A percentile compares a stretch with the other conserved stretches of the same genome.
Evolutionary conservation across 2,888 invertebrate genomes (phyloP).

Genomic region (Drosophila ustulata): DNA sequence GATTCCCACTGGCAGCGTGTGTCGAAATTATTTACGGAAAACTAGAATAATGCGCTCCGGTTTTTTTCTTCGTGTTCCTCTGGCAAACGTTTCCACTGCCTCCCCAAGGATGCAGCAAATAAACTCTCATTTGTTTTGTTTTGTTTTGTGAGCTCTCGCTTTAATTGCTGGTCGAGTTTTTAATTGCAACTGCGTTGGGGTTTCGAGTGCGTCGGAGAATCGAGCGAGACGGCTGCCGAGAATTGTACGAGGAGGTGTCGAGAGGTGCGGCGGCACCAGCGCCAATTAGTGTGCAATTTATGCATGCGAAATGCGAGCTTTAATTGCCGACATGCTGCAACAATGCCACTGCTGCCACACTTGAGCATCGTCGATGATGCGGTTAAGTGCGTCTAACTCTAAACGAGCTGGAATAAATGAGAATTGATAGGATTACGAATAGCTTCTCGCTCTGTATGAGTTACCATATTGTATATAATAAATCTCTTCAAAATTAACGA

Average conservation of each 20-base stretch:
- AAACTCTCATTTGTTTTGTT: constrained; percentile 17
- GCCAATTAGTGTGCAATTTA: constrained; percentile 55
- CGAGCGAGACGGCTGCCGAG: neutral
- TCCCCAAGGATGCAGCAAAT: constrained; percentile 1
- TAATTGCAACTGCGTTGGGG: constrained; percentile 65
- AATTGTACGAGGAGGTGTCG: neutral
- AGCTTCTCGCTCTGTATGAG: neutral
- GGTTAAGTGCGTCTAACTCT: constrained; percentile 18
- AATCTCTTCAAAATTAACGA: too few species aligned
- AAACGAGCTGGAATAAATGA: neutral
- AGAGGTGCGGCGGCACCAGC: constrained; percentile 15
- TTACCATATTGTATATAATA: too few species aligned
- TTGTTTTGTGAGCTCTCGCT: constrained; percentile 4
- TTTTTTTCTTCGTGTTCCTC: neutral
- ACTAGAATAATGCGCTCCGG: constrained; percentile 16
- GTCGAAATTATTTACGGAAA: constrained; percentile 9
- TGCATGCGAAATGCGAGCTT: constrained; percentile 55
- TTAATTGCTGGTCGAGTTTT: constrained; percentile 63
- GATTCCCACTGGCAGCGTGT: constrained; percentile 33
- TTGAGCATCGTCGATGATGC: constrained; percentile 11
- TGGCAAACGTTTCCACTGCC: neutral
- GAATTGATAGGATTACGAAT: constrained; percentile 7
- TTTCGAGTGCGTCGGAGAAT: constrained; percentile 15
- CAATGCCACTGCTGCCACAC: constrained; percentile 20
- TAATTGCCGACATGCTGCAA: constrained; percentile 40